phyloP scores from a whole-genome alignment of 2,888 invertebrate genomes.

The Drosophila subquinaria region DNA sequence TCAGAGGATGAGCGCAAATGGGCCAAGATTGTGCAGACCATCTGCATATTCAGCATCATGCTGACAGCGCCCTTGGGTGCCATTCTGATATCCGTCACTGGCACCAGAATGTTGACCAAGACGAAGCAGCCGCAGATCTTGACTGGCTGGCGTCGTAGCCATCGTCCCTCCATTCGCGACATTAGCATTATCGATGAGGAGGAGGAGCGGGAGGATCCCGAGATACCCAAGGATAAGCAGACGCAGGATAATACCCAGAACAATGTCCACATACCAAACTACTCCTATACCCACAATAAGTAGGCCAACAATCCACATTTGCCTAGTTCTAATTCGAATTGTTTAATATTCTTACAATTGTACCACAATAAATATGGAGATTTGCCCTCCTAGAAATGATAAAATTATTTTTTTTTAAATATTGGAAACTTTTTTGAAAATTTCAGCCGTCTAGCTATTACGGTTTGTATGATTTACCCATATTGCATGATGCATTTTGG shows the following conservation, averaged over 20 bases:
- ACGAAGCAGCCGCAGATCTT: constrained; percentile 89
- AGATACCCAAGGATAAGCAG: constrained; percentile 81
- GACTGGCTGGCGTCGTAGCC: constrained; percentile 91
- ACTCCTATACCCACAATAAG: constrained; percentile 69
- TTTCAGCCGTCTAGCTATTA: too few species aligned
- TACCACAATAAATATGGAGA: not conserved
- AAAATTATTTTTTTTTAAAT: too few species aligned
- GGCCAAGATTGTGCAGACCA: constrained; percentile 90
- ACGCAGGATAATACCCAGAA: constrained; percentile 83
- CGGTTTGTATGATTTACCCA: too few species aligned
- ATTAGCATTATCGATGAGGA: constrained; percentile 95
- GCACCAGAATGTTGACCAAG: constrained; percentile 91
- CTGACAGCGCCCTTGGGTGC: constrained; percentile 94
- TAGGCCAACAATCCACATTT: constrained; percentile 35
- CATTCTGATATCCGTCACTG: constrained; percentile 91
- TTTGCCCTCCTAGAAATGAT: not conserved
- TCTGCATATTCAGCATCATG: constrained; percentile 93
- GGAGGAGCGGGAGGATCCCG: constrained; percentile 88
- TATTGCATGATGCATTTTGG: too few species aligned
- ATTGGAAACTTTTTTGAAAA: not conserved
- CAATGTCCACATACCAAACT: constrained; percentile 77
- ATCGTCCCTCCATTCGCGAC: constrained; percentile 93
- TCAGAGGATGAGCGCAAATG: constrained; percentile 87
- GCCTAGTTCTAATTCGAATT: constrained; percentile 12
- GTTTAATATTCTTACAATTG: constrained; percentile 1